Evolutionary conservation across 2,888 invertebrate species (phyloP), one percentile per base, ranked within the genome.

Genomic region (Tipula vernalis): DNA sequence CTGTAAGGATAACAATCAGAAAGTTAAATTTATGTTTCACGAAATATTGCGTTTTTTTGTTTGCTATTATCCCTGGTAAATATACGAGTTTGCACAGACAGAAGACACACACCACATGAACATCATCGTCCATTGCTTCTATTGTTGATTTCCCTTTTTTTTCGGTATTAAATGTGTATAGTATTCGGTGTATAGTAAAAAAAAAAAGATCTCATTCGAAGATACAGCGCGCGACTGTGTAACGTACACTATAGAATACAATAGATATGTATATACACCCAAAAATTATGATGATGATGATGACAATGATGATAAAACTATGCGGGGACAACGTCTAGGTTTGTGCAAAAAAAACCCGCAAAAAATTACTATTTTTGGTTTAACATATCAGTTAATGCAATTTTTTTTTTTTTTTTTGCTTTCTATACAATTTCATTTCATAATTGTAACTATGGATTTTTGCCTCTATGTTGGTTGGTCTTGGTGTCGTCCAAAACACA

Each of bases 1-100:
- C 71, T 71, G 71, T 71, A 71, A 71, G 71, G 71, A 71, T 71
- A 71, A 71, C 71, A 71, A 71, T 71, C 71, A 71, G 71, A 71
- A 71, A 71, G 71, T 71, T 71, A 71, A 71, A 71, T 71, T 71
- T 71, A 71, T 71, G 71, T 71, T 28, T 71, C 71, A 71, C 71
- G 71, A 71, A 71, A 71, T 71, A 71, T 71, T 71, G 71, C 71
- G 71, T 71, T 71, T 71, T 28, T 71, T 71, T 71, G 71, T 28
- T 18, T 71, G 28, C 71, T 28, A 28, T 71, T 71, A 71, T 71
- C 28, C 28, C 28, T 71, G 71, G 28, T 71, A 71, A 28, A 71
- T 12, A 71, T 3, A 51, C n/a, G 3, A 10, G 71, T 71, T 28
- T 71, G 28, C 10, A 71, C 71, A 71, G 71, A 71, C 71, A 18